Evolutionary conservation across 2,797 vertebrate genomes (phyloP).

Genomic region (Tarsius wallacei): DNA sequence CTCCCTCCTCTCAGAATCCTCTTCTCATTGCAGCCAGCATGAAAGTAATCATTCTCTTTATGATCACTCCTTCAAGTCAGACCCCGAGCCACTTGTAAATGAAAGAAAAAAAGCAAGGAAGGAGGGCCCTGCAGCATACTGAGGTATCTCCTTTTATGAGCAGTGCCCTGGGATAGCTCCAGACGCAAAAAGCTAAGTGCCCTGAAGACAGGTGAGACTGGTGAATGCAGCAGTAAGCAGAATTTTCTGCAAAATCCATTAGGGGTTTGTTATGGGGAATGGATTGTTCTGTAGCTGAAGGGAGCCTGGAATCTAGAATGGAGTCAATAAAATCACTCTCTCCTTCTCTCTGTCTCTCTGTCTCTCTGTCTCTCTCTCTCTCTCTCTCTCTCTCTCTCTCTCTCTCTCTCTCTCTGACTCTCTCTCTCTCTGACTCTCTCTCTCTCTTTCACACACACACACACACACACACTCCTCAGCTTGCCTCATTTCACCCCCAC

Average conservation of each 20-base stretch:
- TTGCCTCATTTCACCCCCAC: background rate
- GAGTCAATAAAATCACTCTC: background rate
- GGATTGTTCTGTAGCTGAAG: background rate
- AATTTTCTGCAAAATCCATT: background rate
- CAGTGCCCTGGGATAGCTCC: background rate
- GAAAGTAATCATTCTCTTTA: slow-evolving; percentile 87
- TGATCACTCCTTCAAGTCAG: slow-evolving; percentile 77
- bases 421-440: background rate
- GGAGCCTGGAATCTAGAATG: background rate
- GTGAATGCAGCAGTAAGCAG: background rate
- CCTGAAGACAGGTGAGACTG: background rate
- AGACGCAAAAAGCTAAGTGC: slow-evolving; percentile 30
- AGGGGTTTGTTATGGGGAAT: background rate
- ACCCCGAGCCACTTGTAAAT: slow-evolving; percentile 74
- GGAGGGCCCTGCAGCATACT: background rate
- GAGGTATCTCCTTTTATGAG: slow-evolving; percentile 38
- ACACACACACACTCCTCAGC: background rate
- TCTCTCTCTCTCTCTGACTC: too few species aligned
- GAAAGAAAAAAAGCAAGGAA: background rate
- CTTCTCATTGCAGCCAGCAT: slow-evolving; percentile 63
- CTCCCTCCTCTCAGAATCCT: slow-evolving; percentile 73
- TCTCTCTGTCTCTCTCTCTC: background rate
- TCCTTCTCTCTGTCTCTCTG: too few species aligned
- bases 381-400: background rate
- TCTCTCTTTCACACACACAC: background rate